Base-by-base conservation (phyloP, 2,888 invertebrate species). In the Pristionchus arcanus region DNA sequence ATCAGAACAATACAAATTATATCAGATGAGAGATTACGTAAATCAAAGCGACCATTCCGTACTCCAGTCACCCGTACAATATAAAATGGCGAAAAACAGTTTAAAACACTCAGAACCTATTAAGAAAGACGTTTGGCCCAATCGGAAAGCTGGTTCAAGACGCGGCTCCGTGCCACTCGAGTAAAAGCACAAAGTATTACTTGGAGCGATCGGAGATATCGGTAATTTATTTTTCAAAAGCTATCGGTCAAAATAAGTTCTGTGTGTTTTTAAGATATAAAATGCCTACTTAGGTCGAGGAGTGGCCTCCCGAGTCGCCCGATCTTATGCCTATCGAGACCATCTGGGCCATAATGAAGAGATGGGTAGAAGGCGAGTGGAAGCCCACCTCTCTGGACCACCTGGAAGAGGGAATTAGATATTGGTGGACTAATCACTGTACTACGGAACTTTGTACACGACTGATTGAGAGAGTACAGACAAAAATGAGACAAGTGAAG, bases 271-370 rank as follows among this genome's bases (percentile, higher is more conserved):
- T 19, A 66, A 25, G 7, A n/a, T 28, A 31, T 9, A 31, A 71
- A 63, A 13, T 28, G 31, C 71, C 31, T 71, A 63, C 25, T 31
- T 25, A 81, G 81, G 81, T 81, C 25, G 81, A 81, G 11, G 81
- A 19, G 4, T 81, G 81, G 81, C 81, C 81, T 25, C 81, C 81
- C 7, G 81, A 81, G 42, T n/a, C n/a, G n/a, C n/a, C n/a, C n/a
- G n/a, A n/a, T n/a, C n/a, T n/a, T n/a, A n/a, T n/a, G n/a, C n/a
- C n/a, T n/a, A n/a, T n/a, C n/a, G n/a, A n/a, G n/a, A n/a, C n/a
- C n/a, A n/a, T n/a, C n/a, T n/a, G n/a, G n/a, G n/a, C n/a, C n/a
- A n/a, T n/a, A n/a, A n/a, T n/a, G n/a, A n/a, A n/a, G n/a, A n/a
- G n/a, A n/a, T n/a, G n/a, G n/a, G n/a, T n/a, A n/a, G n/a, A n/a